phyloP scores from a whole-genome alignment of 2,888 invertebrate genomes.

The Norana najaformis region DNA sequence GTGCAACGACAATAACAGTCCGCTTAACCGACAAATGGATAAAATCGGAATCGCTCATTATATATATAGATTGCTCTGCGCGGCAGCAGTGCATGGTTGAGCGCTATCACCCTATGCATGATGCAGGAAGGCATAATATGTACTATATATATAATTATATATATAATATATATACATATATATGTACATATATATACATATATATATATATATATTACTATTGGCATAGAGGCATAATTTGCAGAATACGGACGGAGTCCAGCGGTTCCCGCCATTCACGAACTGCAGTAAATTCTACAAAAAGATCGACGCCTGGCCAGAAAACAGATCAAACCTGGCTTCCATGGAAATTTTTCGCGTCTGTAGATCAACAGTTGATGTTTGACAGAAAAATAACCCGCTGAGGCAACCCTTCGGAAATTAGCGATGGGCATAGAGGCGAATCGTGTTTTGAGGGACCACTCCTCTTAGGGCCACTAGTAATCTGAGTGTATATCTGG shows the following conservation, averaged over 20 bases:
- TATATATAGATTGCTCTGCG: neutral
- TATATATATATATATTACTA: slow-evolving; percentile 1
- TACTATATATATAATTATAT: neutral
- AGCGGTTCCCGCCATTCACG: too few species aligned
- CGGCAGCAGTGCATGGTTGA: neutral
- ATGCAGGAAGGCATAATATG: neutral
- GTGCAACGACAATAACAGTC: neutral
- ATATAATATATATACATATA: too few species aligned
- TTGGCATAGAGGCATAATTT: neutral
- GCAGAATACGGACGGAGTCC: neutral
- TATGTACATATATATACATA: neutral
- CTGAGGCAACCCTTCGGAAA: neutral
- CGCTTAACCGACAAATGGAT: slow-evolving; percentile 13
- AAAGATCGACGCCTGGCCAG: neutral
- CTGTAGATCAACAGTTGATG: neutral
- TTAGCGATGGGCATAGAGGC: too few species aligned
- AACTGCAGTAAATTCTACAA: neutral
- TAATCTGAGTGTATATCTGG: neutral
- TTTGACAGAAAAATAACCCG: neutral
- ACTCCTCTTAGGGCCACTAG: neutral
- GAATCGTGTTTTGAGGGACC: neutral
- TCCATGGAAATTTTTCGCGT: neutral
- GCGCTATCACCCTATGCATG: neutral
- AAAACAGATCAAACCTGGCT: neutral
- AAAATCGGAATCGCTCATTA: neutral